These are phyloP conservation scores for Halcyon badia DNA, from an alignment of 2,797 vertebrate genomes.

Conservation along the genomic window DNA sequence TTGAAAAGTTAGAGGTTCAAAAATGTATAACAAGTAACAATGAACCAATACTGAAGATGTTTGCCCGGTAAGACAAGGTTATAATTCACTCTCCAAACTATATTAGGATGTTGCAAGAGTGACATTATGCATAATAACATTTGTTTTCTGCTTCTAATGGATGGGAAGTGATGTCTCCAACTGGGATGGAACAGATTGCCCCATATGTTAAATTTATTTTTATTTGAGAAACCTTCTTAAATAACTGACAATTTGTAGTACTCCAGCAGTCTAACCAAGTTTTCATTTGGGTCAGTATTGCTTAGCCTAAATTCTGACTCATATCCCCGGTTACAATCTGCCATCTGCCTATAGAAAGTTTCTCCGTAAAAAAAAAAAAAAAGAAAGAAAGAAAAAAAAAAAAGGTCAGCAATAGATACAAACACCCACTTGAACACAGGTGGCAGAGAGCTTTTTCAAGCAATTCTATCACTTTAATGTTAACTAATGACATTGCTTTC, in stretches of 20 bases:
- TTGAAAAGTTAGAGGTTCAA: not conserved
- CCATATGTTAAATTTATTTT: not conserved
- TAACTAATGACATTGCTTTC: not conserved
- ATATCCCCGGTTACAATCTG: not conserved
- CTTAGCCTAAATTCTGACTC: not conserved
- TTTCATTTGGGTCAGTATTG: not conserved
- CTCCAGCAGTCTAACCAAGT: not conserved
- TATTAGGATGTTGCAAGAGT: not conserved
- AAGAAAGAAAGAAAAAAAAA: not conserved
- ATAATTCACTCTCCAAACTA: not conserved
- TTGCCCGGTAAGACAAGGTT: not conserved
- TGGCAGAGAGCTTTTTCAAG: not conserved
- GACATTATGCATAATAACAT: not conserved
- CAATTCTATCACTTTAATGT: not conserved
- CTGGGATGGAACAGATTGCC: not conserved
- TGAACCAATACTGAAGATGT: not conserved
- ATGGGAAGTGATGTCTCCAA: not conserved
- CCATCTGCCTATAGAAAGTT: not conserved
- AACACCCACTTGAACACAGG: not conserved
- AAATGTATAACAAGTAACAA: not conserved
- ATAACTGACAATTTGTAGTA: not conserved
- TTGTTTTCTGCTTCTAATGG: constrained; percentile 10
- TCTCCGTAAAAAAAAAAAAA: not conserved
- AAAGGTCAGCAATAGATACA: not conserved
- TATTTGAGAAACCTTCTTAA: constrained; percentile 9